Conservation (phyloP, 2,113 vertebrate species). For the Gorsachius goisagi region DNA sequence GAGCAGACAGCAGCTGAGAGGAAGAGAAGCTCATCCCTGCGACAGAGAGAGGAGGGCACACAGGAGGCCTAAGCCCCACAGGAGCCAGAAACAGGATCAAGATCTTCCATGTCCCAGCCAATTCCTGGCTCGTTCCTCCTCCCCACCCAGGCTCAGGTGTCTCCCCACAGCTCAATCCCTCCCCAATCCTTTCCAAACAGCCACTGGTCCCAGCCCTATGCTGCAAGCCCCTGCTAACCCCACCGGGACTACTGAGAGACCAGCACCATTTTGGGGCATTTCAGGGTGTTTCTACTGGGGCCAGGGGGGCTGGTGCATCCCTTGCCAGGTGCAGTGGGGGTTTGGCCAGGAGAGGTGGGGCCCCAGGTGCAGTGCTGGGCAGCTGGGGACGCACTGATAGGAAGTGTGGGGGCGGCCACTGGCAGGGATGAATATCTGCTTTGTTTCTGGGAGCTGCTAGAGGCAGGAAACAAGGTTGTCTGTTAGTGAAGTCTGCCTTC, state of each 20-base stretch:
- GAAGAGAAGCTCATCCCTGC: not conserved
- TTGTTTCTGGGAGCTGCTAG: not conserved
- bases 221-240: rapidly evolving
- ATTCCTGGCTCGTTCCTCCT: rapidly evolving
- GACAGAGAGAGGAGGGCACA: rapidly evolving
- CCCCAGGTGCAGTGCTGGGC: not conserved
- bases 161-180: rapidly evolving
- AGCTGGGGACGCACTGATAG: rapidly evolving
- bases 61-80: not conserved
- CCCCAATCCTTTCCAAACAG: not conserved
- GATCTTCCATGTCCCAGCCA: not conserved
- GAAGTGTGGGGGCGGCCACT: rapidly evolving
- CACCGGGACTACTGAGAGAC: not conserved
- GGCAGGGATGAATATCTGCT: not conserved
- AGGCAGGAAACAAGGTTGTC: not conserved
- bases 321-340: rapidly evolving
- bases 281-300: not conserved
- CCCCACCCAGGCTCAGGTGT: rapidly evolving
- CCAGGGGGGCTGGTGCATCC: rapidly evolving
- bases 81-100: not conserved
- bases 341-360: not conserved
- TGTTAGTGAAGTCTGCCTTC: not conserved
- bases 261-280: rapidly evolving
- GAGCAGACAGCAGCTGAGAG: not conserved
- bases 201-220: not conserved